phyloP scores from a whole-genome alignment of 2,113 vertebrate genomes.

The Carlito syrichta region DNA sequence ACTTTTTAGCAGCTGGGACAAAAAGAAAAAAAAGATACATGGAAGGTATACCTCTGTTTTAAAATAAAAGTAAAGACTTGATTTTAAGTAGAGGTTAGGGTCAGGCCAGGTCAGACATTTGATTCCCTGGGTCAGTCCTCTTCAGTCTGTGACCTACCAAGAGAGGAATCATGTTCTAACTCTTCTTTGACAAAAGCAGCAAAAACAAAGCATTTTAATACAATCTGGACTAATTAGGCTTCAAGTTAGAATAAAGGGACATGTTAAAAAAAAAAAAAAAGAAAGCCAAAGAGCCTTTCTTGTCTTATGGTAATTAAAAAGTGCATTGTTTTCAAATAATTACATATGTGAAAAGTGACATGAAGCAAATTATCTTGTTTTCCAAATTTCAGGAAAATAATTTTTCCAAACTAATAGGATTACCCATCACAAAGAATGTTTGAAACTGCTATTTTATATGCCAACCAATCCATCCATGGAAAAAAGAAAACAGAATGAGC shows the following conservation, averaged over 20 bases:
- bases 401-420: constrained; percentile 68
- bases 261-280: neutral
- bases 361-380: constrained; percentile 44
- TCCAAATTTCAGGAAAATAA: constrained; percentile 63
- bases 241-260: constrained; percentile 48
- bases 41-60: constrained; percentile 63
- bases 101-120: constrained; percentile 73
- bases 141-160: constrained; percentile 47
- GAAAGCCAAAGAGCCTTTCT: neutral
- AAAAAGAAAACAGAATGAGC: constrained; percentile 49
- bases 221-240: constrained; percentile 63
- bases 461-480: constrained; percentile 40
- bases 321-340: constrained; percentile 28
- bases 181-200: constrained; percentile 17
- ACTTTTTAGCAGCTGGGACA: constrained; percentile 35
- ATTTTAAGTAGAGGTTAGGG: constrained; percentile 73
- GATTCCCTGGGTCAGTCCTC: constrained; percentile 54
- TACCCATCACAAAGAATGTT: constrained; percentile 60
- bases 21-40: constrained; percentile 14
- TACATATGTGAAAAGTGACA: neutral
- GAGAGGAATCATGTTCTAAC: neutral
- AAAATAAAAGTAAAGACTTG: constrained; percentile 67
- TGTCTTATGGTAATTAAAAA: constrained; percentile 43
- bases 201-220: constrained; percentile 65
- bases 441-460: constrained; percentile 48